A percentile compares a stretch with the other conserved stretches of the same genome.
Conservation (phyloP, 2,797 vertebrate genomes). For the Lateolabrax maculatus region DNA sequence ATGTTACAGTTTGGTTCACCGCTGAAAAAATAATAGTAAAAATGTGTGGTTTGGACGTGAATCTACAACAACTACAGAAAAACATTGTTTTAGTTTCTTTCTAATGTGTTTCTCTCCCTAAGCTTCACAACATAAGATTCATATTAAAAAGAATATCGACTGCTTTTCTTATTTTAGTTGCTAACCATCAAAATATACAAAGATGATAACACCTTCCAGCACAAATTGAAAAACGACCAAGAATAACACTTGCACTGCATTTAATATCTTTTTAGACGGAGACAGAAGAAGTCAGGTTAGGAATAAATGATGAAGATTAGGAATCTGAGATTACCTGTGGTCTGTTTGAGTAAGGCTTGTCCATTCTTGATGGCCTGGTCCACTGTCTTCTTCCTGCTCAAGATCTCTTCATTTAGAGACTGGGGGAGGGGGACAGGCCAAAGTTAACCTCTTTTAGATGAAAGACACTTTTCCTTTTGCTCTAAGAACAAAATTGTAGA, state of each 20-base stretch:
- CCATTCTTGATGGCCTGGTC: constrained; percentile 99
- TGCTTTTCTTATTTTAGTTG: neutral
- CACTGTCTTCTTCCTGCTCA: constrained; percentile 96
- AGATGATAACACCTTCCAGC: neutral
- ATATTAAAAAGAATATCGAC: neutral
- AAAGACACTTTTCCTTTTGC: neutral
- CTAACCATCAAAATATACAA: neutral
- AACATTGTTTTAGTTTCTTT: constrained; percentile 2
- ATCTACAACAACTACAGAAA: neutral
- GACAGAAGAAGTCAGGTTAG: neutral
- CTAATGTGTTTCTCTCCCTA: neutral
- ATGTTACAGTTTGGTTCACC: constrained; percentile 44
- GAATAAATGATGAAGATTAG: neutral
- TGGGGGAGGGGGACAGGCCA: constrained; percentile 59
- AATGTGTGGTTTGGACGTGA: constrained; percentile 54
- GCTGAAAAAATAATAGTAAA: constrained; percentile 31
- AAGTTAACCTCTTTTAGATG: neutral
- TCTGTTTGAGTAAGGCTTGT: constrained; percentile 97
- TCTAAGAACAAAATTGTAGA: neutral
- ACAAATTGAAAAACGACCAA: neutral
- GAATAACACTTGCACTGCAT: neutral
- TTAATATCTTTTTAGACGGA: neutral
- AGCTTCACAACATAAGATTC: neutral
- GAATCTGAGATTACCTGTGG: constrained; percentile 88
- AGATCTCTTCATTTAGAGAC: constrained; percentile 96